Base-by-base conservation (phyloP, 2,888 invertebrate species). In the Strigamia maritima region DNA sequence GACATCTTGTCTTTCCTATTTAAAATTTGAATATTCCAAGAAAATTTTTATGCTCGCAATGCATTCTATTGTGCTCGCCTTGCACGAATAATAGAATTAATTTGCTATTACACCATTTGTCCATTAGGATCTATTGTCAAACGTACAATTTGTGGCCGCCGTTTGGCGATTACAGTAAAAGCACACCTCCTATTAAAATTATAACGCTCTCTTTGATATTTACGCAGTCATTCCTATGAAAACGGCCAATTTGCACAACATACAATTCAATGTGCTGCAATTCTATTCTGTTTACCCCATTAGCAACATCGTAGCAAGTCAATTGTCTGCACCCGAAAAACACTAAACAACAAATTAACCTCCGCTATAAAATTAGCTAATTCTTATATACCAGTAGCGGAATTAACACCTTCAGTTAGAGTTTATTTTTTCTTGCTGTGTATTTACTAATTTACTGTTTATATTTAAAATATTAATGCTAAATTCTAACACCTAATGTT, bases 201-300 rank as follows among this genome's bases (percentile, higher is more conserved):
- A 54, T 19, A 54, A 19, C 22, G 19, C 19, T 22, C 19, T 2
- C 54, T 54, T 54, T 19, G 19, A 54, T 54, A 54, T 54, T 54
- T 54, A 19, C 44, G 44, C 54, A 54, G 19, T 54, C 54, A 54
- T 54, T 54, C 6, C 54, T 54, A 54, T 22, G 54, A 19, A 54
- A 54, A 54, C 54, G 54, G 54, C 54, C 54, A 54, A 54, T 54
- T 54, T 54, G 16, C 54, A 19, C 54, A 54, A 54, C 54, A 35
- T 35, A 35, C 35, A 54, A n/a, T 54, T 54, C 19, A 54, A 19
- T 19, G n/a, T 54, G 54, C 6, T 12, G 44, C 44, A 35, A 35
- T 35, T 35, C 35, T 54, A 54, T 54, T 54, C 54, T 54, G 19
- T 54, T 54, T 54, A n/a, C n/a, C 7, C 54, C 54, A 54, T 54